Evolutionary conservation across 2,888 invertebrate genomes (phyloP).

Genomic region (Pseudococcus viburni): DNA sequence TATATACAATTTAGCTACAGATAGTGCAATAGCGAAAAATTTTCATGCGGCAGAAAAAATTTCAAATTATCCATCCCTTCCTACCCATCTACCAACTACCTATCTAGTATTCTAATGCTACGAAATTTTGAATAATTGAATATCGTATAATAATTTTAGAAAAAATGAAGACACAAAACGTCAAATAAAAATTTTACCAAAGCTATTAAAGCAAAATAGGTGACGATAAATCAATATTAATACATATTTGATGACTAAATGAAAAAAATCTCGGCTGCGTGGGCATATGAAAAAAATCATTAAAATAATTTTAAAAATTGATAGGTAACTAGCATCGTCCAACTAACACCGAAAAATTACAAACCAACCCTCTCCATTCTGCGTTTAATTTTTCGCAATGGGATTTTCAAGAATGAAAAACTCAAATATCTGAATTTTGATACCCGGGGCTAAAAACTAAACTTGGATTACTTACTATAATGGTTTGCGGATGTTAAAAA

Average conservation of each 20-base stretch:
- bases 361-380: neutral
- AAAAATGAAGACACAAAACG: neutral
- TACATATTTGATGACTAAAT: neutral
- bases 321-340: too few relatives aligned
- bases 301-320: neutral
- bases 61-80: neutral
- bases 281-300: neutral
- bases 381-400: neutral
- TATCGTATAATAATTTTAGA: too few relatives aligned
- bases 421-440: neutral
- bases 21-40: neutral
- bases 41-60: too few relatives aligned
- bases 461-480: constrained; percentile 67
- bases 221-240: constrained; percentile 14
- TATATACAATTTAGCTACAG: neutral
- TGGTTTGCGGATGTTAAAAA: constrained; percentile 82
- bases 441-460: neutral
- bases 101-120: too few relatives aligned
- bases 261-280: neutral
- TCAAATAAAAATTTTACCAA: constrained; percentile 59
- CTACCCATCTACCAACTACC: neutral
- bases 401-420: neutral
- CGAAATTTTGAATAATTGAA: neutral
- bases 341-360: neutral
- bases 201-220: constrained; percentile 20